Evolutionary conservation across 2,888 invertebrate genomes (phyloP), one percentile per base, ranked within the genome.

Genomic region (Gastrophysa polygoni): DNA sequence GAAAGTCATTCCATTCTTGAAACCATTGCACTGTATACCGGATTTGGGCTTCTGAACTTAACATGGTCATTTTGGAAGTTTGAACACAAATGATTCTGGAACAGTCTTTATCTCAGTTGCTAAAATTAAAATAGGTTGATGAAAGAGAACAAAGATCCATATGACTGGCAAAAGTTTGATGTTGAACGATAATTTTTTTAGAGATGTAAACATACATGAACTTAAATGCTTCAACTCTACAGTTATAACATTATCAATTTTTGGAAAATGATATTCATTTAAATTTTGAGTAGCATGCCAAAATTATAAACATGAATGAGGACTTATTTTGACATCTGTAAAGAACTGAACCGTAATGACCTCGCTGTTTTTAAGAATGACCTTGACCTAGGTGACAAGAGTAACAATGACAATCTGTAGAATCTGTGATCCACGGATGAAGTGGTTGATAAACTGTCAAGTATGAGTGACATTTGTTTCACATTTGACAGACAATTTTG

Each of bases 1-100:
- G 94, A 79, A 94, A 85, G 77, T 94, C 94, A 77, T 93, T 93
- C 88, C 93, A 95, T 81, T 94, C 93, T 75, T 88, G 87, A 76
- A 95, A 95, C 95, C 95, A 95, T 77, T 92, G 91, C 60, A 91
- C 84, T 69, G 94, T 83, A 78, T 93, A 95, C 58, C 91, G 86
- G 73, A 94, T 84, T 81, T 95, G 93, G 2, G 90, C 89, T 75
- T 91, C 91, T 32, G 88, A 80, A 64, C 85, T 84, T 55, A 86
- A 77, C 65, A 79, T 77, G n/a, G 71, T 70, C 71, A 73, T 74
- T 69, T 63, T 58, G 46, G 66, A 34, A 47, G 38, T 38, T 24
- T 32, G 10, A 32, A 38, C n/a, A 14, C 14, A 14, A 3, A 38
- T 10, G 1, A 38, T 10, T 38, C 14, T 14, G 3, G 6, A 38